These are phyloP conservation scores for Cyprinodon variegatus DNA, from an alignment of 2,113 vertebrate genomes.

Conservation along the genomic window DNA sequence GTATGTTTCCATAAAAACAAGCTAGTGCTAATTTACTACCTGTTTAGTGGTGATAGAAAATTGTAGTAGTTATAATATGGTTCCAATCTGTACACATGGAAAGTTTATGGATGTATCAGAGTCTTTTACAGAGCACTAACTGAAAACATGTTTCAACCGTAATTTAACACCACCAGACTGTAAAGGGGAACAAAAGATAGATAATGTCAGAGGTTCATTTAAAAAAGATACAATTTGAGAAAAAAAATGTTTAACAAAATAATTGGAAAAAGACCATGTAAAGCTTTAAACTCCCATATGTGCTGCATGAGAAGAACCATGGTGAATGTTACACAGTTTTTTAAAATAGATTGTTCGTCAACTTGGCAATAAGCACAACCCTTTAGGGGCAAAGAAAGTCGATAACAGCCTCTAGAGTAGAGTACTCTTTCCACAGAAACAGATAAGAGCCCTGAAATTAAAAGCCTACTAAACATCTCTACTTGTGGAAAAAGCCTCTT, in stretches of 20 bases:
- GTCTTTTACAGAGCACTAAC: not conserved
- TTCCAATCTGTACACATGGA: not conserved
- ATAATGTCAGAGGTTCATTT: not conserved
- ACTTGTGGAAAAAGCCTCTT: constrained; percentile 7
- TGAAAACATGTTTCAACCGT: not conserved
- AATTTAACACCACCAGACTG: not conserved
- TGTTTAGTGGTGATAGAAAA: constrained; percentile 3
- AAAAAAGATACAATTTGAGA: not conserved
- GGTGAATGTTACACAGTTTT: constrained; percentile 18
- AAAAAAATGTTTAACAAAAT: constrained; percentile 3
- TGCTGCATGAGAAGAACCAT: not conserved
- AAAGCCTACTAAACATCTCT: constrained; percentile 21
- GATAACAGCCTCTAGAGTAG: constrained; percentile 42
- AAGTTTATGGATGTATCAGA: not conserved
- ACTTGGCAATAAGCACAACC: constrained; percentile 49
- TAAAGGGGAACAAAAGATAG: not conserved
- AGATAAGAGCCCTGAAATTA: constrained; percentile 51
- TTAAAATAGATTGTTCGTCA: constrained; percentile 48
- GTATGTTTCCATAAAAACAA: not conserved
- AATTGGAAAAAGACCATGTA: not conserved
- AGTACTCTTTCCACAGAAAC: constrained; percentile 25
- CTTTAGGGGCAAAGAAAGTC: constrained; percentile 47
- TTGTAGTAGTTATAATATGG: not conserved
- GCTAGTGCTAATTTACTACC: not conserved
- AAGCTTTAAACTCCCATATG: not conserved